These are phyloP conservation scores for Polyommatus iphigenia DNA, from an alignment of 2,888 invertebrate genomes.

Conservation along the genomic window DNA sequence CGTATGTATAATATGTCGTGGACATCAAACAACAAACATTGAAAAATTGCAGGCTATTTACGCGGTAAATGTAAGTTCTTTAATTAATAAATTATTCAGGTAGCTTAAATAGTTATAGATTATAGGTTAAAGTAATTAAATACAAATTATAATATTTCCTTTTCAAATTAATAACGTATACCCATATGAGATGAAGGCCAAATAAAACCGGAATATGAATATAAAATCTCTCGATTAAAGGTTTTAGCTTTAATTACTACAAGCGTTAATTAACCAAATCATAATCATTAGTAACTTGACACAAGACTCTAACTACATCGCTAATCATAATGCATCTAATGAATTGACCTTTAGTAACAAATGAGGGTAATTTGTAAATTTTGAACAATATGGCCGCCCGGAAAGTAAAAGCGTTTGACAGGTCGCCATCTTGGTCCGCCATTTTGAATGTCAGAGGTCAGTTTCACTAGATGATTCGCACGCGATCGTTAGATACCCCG, in stretches of 20 bases:
- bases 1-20: not conserved
- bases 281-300: not conserved
- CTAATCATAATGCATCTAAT: not conserved
- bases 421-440: constrained; percentile 61
- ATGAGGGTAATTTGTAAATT: constrained; percentile 30
- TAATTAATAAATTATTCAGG: not conserved
- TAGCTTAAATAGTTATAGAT: not conserved
- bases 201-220: not conserved
- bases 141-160: not conserved
- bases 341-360: constrained; percentile 23
- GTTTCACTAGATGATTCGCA: constrained; percentile 63
- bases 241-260: not conserved
- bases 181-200: not conserved
- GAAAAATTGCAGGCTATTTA: not conserved
- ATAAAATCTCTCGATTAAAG: not conserved
- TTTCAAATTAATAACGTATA: constrained; percentile 8
- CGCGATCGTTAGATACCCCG: constrained; percentile 41
- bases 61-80: not conserved
- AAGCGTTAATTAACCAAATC: not conserved
- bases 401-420: constrained; percentile 53
- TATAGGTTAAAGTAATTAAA: not conserved
- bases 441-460: constrained; percentile 68
- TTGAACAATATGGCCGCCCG: constrained; percentile 8
- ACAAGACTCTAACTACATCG: not conserved
- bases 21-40: too few species aligned